phyloP scores from a whole-genome alignment of 2,888 invertebrate species.

The Drosophila pseudotakahashii region DNA sequence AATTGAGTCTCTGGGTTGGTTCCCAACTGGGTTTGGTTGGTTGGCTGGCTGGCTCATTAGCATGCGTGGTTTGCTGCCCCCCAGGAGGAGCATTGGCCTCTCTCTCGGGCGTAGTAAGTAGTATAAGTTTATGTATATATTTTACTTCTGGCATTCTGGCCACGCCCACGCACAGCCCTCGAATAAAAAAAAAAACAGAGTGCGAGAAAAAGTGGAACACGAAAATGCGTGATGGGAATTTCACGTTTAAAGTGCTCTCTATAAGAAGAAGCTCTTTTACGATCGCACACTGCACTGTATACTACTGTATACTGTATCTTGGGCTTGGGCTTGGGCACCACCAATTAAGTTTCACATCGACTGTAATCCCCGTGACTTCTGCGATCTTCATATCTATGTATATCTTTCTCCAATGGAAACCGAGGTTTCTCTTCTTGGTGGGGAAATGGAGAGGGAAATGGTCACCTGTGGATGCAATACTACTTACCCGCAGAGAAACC shows the following conservation, averaged over 20 bases:
- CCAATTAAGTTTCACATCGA: slow-evolving; percentile 2
- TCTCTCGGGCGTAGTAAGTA: neutral
- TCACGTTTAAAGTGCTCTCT: slow-evolving; percentile 2
- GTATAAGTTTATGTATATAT: neutral
- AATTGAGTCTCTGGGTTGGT: no score
- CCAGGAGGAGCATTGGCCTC: no score
- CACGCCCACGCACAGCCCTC: slow-evolving; percentile 15
- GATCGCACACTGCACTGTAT: slow-evolving; percentile 10
- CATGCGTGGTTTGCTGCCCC: slow-evolving; percentile 45
- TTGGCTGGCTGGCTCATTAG: slow-evolving; percentile 51
- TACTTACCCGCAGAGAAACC: slow-evolving; percentile 2
- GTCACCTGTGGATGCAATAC: slow-evolving; percentile 11
- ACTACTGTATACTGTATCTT: neutral
- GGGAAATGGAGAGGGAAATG: slow-evolving; percentile 3
- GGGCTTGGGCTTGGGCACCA: neutral
- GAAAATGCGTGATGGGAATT: slow-evolving; percentile 65
- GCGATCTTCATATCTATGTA: neutral
- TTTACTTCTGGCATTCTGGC: slow-evolving; percentile 5
- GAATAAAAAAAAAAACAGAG: neutral
- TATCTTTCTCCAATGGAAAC: no score
- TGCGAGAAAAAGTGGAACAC: slow-evolving; percentile 58
- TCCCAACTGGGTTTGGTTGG: no score
- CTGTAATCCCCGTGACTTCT: slow-evolving; percentile 4
- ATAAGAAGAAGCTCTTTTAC: slow-evolving; percentile 3
- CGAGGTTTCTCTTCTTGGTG: neutral